Evolutionary conservation across 1,140 invertebrate genomes (phyloP).

Genomic region (Drosophila rhopaloa): DNA sequence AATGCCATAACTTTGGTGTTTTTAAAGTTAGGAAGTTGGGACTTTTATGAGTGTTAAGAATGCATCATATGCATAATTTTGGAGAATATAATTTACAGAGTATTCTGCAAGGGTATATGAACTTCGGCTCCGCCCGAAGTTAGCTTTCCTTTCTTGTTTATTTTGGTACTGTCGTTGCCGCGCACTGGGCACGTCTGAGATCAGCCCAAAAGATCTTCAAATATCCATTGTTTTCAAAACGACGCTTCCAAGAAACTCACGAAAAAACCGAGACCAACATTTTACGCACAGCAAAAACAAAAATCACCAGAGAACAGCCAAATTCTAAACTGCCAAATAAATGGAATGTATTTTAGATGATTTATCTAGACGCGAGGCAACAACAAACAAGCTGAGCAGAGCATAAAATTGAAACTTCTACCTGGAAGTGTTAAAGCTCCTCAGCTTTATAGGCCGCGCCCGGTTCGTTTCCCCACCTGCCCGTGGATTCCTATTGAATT

Average conservation of each 20-base stretch:
- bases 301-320: conserved; percentile 38
- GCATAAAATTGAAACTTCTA: conserved; percentile 65
- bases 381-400: conserved; percentile 20
- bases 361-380: conserved; percentile 59
- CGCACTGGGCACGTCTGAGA: conserved; percentile 11
- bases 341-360: conserved; percentile 64
- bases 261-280: conserved; percentile 32
- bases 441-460: conserved; percentile 27
- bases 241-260: conserved; percentile 52
- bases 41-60: too few relatives aligned
- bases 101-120: too few relatives aligned
- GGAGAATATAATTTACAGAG: too few relatives aligned
- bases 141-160: not conserved
- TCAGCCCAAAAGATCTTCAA: conserved; percentile 37
- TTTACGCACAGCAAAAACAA: conserved; percentile 52
- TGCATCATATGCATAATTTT: too few relatives aligned
- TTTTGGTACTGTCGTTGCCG: conserved; percentile 5
- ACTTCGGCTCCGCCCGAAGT: too few relatives aligned
- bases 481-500: conserved; percentile 44
- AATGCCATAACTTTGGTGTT: too few relatives aligned
- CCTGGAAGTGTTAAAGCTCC: conserved; percentile 68
- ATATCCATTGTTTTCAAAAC: conserved; percentile 42
- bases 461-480: conserved; percentile 49
- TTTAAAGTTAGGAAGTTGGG: too few relatives aligned
- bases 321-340: conserved; percentile 74